Base-by-base conservation (phyloP, 2,113 vertebrate genomes). In the Callopanchax toddi region DNA sequence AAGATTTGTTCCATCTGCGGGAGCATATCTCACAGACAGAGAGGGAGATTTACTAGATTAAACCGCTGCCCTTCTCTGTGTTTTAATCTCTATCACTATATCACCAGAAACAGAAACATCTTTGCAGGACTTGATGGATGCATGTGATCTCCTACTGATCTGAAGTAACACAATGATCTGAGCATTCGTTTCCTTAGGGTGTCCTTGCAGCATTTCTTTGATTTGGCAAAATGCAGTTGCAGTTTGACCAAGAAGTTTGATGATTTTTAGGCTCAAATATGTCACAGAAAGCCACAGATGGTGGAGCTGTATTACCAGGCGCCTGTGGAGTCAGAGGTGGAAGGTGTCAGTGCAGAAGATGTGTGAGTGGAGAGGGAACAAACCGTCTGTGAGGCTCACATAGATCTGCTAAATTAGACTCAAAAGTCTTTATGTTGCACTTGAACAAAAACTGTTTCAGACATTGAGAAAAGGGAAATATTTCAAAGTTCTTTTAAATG, bases 261-360 rank as follows among this genome's bases (percentile, higher is more conserved):
- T 70, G 71, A 65, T 66, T 39, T 25, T 44, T 25, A 40, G 39
- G 20, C 23, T 65, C 37, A 25, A n/a, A 17, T 55, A 48, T 48
- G 25, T 25, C 51, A 50, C 58, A 40, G 42, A 25, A 12, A 74
- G 42, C 42, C 79, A 71, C 79, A 85, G 79, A 82, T 82, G 76
- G 81, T 48, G 7, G 26, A 7, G 62, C 51, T 42, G 46, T 51
- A 71, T 56, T 43, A 59, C 32, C 50, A 65, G 62, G 22, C 22
- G 0, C 37, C 21, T 75, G 58, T 26, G 22, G 34, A 71, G 51
- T 46, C 21, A 66, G 52, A 73, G 76, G 74, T 78, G 71, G 66
- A 58, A 6, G 22, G 15, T 55, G 60, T 72, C 43, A 34, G 6
- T 37, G 25, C 39, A 64, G 50, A 68, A 17, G 23, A 74, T 62